Evolutionary conservation across 2,797 vertebrate genomes (phyloP), one percentile per base, ranked within the genome.

Genomic region (Adrianichthys oophorus): DNA sequence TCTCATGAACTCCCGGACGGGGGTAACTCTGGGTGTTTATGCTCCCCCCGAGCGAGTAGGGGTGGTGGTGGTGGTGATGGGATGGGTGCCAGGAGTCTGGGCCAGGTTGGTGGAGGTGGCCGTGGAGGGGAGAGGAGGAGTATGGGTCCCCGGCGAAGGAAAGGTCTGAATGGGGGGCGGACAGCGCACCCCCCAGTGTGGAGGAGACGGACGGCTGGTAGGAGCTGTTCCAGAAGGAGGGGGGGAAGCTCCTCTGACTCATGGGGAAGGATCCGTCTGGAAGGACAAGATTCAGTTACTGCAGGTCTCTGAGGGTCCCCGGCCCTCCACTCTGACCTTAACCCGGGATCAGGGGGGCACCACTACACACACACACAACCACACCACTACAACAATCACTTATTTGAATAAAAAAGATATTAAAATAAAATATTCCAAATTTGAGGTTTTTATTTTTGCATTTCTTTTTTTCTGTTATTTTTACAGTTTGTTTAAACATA

Each of bases 161-260:
- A 49, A 98, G 90, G 80, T 99, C 97, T 0, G 93, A 80, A 88
- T 97, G 97, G 0, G 94, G 87, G 1, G 93, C 88, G 0, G 92
- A 90, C 64, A 96, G 84, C 15, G 93, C 84, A 41, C 92, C 88
- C 87, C 92, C 91, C 70, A 96, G 88, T 0, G 95, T 76, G 2
- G 95, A 90, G 42, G 93, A 80, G 29, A 92, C 91, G 0, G 94
- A 89, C 1, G 94, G 90, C 85, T 96, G 97, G 89, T 97, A 98
- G 0, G 95, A 90, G 71, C 97, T 97, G 92, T 98, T 98, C 97
- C 97, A 99, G 92, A 99, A 99, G 7, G 97, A 98, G 0, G 95
- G 93, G 0, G 97, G 97, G 84, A 99, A 98, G 82, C 94, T 96
- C 65, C 97, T 91, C 85, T 98, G 97, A 84, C 86, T 98, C 97